phyloP scores from a whole-genome alignment of 1,140 invertebrate species.

The Drosophila chauvacae region DNA sequence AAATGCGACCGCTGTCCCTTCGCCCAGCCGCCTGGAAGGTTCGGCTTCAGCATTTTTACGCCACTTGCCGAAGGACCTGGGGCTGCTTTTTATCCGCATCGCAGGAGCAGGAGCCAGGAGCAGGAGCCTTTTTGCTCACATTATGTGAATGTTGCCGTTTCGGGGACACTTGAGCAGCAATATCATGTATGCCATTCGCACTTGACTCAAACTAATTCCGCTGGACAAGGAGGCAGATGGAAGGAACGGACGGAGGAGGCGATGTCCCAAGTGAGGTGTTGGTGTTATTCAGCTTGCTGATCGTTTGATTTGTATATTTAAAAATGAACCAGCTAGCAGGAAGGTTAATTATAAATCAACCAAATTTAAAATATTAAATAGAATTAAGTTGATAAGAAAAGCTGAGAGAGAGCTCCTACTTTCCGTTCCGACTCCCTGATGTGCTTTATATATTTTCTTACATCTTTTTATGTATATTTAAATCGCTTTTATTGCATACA shows the following conservation, averaged over 20 bases:
- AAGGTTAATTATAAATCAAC: neutral
- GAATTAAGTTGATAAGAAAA: neutral
- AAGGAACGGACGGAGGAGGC: neutral
- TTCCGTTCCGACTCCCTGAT: neutral
- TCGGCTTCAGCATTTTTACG: constrained; percentile 40
- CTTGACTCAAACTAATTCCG: constrained; percentile 37
- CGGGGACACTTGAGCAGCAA: constrained; percentile 35
- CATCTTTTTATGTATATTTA: neutral
- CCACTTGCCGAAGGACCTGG: constrained; percentile 27
- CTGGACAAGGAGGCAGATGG: neutral
- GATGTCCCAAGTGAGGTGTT: no score
- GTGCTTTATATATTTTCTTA: neutral
- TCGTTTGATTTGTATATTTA: neutral
- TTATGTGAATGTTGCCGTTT: neutral
- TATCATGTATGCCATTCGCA: constrained; percentile 58
- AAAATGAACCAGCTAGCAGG: neutral
- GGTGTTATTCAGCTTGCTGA: neutral
- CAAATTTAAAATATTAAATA: neutral
- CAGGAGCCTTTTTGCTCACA: no score
- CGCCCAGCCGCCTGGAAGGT: constrained; percentile 40
- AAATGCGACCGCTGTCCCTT: constrained; percentile 69
- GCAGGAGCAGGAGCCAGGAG: neutral
- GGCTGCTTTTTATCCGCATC: constrained; percentile 1
- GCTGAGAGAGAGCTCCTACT: neutral
- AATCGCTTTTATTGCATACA: no score